Base-by-base conservation (phyloP, 2,113 vertebrate genomes). In the Grantiella picta region DNA sequence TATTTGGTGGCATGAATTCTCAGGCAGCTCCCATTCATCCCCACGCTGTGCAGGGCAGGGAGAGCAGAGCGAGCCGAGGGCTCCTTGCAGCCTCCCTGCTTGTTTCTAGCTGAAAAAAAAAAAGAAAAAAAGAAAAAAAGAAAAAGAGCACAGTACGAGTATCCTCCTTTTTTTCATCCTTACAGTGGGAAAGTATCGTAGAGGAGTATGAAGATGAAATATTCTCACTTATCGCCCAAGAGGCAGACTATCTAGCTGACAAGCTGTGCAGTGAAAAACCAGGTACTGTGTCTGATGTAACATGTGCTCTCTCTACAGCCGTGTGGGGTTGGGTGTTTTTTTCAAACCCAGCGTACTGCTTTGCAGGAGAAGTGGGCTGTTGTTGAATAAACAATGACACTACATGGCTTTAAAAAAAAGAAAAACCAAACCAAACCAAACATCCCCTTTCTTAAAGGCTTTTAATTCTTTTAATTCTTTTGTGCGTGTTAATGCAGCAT, bases 131-230 rank as follows among this genome's bases (percentile, higher is more conserved):
- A 19, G 11, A 14, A 8, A 1, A 14, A 23, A 25, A 33, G 38
- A 47, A 81, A 56, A 70, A 60, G 7, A 38, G 11, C 28, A 79
- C 59, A 31, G 70, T 12, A 40, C 4, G 29, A 89, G 42, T 84
- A 73, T 72, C 66, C 60, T 83, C 78, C 76, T 94, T 78, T 93
- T 92, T 83, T 12, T 57, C 52, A 66, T 86, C 89, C 80, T 95
- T 86, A 60, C 98, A 99, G 98, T 98, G 99, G 93, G 98, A 98
- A 94, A 98, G 92, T 53, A 89, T 99, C 40, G 89, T 98, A 95
- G 99, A 99, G 94, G 98, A 99, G 94, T 96, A 98, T 70, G 99
- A 99, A 97, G 99, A 99, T 70, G 98, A 99, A 82, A 98, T 99
- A 93, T 91, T 98, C 96, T 97, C 98, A 81, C 97, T 99, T 93